Percentiles rank a stretch among this genome's conserved stretches.
These are phyloP conservation scores for Podotricha telesiphe DNA, from an alignment of 2,888 invertebrate species.

Conservation along the genomic window DNA sequence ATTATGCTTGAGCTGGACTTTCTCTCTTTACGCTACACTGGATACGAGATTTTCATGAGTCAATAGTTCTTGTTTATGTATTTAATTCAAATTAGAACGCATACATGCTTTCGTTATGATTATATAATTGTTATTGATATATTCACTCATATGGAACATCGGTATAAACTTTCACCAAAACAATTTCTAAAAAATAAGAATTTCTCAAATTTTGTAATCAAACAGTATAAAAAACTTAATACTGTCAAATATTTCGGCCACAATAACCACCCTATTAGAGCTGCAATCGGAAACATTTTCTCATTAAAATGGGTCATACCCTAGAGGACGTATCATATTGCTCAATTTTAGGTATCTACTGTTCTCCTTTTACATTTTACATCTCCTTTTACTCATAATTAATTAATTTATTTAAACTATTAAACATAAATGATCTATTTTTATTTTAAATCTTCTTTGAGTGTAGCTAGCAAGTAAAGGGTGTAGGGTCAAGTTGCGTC, in stretches of 20 bases:
- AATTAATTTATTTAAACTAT: slow-evolving; percentile 69
- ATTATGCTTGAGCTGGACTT: slow-evolving; percentile 60
- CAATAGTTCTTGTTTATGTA: slow-evolving; percentile 55
- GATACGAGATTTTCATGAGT: slow-evolving; percentile 56
- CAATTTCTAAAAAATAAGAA: no score
- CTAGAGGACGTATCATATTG: slow-evolving; percentile 28
- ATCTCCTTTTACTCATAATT: slow-evolving; percentile 48
- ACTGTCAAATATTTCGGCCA: neutral
- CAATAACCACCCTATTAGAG: slow-evolving; percentile 13
- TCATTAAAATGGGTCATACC: slow-evolving; percentile 35
- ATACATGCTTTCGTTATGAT: neutral
- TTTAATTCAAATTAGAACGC: slow-evolving; percentile 14
- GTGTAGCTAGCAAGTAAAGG: slow-evolving; percentile 35
- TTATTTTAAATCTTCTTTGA: slow-evolving; percentile 70
- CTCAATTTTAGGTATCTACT: slow-evolving; percentile 34
- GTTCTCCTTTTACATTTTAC: no score
- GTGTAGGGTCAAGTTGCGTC: slow-evolving; percentile 67
- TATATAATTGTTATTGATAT: neutral
- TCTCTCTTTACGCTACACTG: slow-evolving; percentile 69
- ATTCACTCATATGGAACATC: no score
- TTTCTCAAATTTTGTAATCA: no score
- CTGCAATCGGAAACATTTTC: slow-evolving; percentile 32
- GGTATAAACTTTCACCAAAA: no score
- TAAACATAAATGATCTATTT: slow-evolving; percentile 66
- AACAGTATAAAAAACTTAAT: neutral